Evolutionary conservation across 2,888 invertebrate species (phyloP).

Genomic region (Pristionchus arcanus): DNA sequence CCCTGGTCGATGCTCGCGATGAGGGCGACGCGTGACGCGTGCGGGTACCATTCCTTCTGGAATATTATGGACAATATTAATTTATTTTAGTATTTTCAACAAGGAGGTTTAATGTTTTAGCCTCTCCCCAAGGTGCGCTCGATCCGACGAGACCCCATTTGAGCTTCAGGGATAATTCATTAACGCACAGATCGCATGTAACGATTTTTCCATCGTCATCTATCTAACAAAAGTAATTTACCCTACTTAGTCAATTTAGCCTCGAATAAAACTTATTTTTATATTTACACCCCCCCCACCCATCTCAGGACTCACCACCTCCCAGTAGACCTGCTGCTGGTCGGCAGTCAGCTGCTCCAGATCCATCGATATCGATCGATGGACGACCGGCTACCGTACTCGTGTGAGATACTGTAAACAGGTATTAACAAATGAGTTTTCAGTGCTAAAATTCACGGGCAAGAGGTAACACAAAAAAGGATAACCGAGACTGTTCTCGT

Average conservation of each 20-base stretch:
- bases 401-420: not conserved
- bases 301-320: conserved; percentile 22
- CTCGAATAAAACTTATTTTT: no score
- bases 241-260: no score
- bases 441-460: no score
- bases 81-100: no score
- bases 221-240: no score
- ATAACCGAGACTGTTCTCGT: no score
- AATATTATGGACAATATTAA: not conserved
- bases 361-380: conserved; percentile 27
- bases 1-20: not conserved
- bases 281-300: no score
- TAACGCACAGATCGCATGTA: not conserved
- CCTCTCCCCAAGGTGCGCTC: no score
- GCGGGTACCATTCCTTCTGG: conserved; percentile 31
- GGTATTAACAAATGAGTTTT: not conserved
- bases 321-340: conserved; percentile 33
- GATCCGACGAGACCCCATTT: not conserved
- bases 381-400: not conserved
- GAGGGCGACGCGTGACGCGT: not conserved
- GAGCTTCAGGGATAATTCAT: not conserved
- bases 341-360: conserved; percentile 1
- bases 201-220: no score
- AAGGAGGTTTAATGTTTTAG: no score
- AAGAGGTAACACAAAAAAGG: no score